These are phyloP conservation scores for Thecocarcelia acutangulata DNA, from an alignment of 2,888 invertebrate genomes.

Conservation along the genomic window DNA sequence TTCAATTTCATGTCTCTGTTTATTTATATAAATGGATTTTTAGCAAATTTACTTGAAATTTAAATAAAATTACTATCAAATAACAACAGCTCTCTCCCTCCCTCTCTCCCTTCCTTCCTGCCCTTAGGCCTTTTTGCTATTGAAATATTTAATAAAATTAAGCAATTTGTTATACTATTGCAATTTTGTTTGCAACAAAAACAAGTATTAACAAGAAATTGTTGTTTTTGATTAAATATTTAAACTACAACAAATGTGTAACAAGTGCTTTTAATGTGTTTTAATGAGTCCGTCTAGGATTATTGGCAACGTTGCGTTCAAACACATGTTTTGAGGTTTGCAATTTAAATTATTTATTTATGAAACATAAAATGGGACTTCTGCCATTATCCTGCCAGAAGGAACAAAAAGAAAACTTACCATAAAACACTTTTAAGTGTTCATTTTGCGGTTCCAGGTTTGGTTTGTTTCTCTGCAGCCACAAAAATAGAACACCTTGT, in stretches of 20 bases:
- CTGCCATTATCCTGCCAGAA: neutral
- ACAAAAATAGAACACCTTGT: conserved; percentile 11
- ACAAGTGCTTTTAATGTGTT: conserved; percentile 46
- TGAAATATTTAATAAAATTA: neutral
- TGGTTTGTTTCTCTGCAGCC: neutral
- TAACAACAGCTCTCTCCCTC: neutral
- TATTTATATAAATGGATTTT: conserved; percentile 55
- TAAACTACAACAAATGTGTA: conserved; percentile 32
- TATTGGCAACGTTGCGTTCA: conserved; percentile 42
- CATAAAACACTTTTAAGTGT: conserved; percentile 62
- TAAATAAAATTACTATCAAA: conserved; percentile 36
- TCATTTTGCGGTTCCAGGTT: conserved; percentile 54
- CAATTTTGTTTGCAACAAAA: neutral
- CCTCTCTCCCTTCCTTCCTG: too few species aligned
- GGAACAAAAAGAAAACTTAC: neutral
- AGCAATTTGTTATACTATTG: neutral
- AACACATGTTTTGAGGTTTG: conserved; percentile 39
- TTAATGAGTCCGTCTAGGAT: conserved; percentile 51
- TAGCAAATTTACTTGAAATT: conserved; percentile 48
- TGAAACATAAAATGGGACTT: conserved; percentile 23
- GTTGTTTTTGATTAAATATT: conserved; percentile 46
- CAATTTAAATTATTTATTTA: conserved; percentile 49
- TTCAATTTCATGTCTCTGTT: conserved; percentile 55
- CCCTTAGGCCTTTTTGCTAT: neutral
- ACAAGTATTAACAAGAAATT: conserved; percentile 15